Evolutionary conservation across 1,140 invertebrate genomes (phyloP), one percentile per base, ranked within the genome.

Genomic region (Psix sp.): DNA sequence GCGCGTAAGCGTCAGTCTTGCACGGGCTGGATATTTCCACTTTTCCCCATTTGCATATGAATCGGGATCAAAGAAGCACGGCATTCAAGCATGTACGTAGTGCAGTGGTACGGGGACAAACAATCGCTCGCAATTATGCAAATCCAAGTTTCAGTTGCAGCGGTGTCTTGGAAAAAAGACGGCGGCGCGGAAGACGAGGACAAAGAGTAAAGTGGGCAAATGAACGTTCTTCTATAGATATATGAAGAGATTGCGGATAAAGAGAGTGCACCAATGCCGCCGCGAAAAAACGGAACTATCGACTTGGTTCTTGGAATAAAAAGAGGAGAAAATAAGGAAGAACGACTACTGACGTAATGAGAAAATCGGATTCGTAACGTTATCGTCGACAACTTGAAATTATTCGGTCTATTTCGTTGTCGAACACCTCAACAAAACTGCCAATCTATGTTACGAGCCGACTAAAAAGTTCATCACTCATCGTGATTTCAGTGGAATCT

Each of bases 81-180:
- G 70, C 70, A 74, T 76, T 59, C 48, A 70, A 80, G 65, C 67
- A 77, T 82, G 76, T 80, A 81, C 76, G 79, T 74, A 78, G 71
- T 66, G 63, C 62, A 71, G 77, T 82, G 80, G 80, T 83, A 81
- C 78, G 78, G 66, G 80, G 81, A 84, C 82, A 84, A 84, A 84
- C 82, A 84, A 84, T 84, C 82, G 82, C 68, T 81, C 70, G 80
- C 81, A 84, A 84, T 84, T 84, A 84, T 84, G 83, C 80, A 83
- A 83, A 84, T 82, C 80, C 75, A 60, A 72, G 72, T 76, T 82
- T 75, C 77, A 77, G 77, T 80, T 77, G 78, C 79, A 74, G 52
- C 72, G 70, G 65, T 81, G 81, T 80, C 80, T 81, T 80, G 49
- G 52, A 51, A 66, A 74, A 79, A 71, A 72, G 56, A 70, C 43